Base-by-base conservation (phyloP, 2,888 invertebrate genomes). In the Pasiphila rectangulata region DNA sequence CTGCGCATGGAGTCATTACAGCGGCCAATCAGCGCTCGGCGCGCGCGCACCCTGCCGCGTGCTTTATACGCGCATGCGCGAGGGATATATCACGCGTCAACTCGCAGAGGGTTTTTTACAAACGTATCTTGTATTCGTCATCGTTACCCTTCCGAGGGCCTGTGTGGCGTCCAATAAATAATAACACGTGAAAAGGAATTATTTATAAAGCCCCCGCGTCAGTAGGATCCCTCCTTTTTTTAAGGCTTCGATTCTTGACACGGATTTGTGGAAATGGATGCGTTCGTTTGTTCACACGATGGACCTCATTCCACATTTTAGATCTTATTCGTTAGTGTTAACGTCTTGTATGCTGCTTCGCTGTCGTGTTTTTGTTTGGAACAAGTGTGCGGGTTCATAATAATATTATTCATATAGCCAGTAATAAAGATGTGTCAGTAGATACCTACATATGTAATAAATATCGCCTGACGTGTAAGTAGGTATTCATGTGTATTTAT, bases 91-190 rank as follows among this genome's bases (percentile, higher is more conserved):
- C 85, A 83, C 78, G 67, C 79, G 85, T 84, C 85, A 81, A 69
- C 64, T 64, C 74, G 72, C 72, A 73, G 81, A 84, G 79, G 77
- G 75, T 75, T 79, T 78, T 79, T 81, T 79, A 82, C 79, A 75
- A 79, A 81, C 80, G 75, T 79, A 84, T 84, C 84, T 82, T 73
- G 72, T 83, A 87, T 88, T 84, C 87, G 86, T 88, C 87, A 87
- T 87, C 86, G 86, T 86, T 86, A 81, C 63, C 61, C 60, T 63
- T 65, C 72, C 64, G 72, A 70, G 69, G 70, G 69, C 63, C 64
- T 52, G 67, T 63, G 54, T 61, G 73, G 69, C 72, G 72, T 64
- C 76, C 71, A 72, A 84, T 86, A 85, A 85, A 85, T 87, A 83
- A 83, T 76, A 76, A 75, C 55, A 75, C 65, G 67, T 69, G 75